Percentiles rank a stretch among this genome's conserved stretches.
phyloP scores from a whole-genome alignment of 1,140 invertebrate genomes.

The Homalodisca vitripennis region DNA sequence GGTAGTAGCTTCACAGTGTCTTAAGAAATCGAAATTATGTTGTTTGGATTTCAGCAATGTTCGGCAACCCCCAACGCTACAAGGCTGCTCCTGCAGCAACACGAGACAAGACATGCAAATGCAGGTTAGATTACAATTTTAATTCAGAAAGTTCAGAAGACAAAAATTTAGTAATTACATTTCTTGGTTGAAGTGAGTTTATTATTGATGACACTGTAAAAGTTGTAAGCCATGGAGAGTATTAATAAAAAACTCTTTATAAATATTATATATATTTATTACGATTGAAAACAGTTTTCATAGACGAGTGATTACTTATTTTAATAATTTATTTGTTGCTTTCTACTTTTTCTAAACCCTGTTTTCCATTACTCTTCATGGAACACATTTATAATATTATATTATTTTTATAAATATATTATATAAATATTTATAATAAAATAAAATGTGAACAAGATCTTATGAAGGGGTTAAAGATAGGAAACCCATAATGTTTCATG shows the following conservation, averaged over 20 bases:
- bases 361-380: too few species aligned
- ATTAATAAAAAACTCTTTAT: background rate
- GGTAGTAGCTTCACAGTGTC: too few species aligned
- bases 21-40: too few species aligned
- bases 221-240: background rate
- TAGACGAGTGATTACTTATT: background rate
- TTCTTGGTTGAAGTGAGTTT: background rate
- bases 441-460: too few species aligned
- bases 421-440: too few species aligned
- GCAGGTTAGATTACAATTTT: constrained; percentile 34
- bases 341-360: too few species aligned
- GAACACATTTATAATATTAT: too few species aligned
- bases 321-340: too few species aligned
- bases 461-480: too few species aligned
- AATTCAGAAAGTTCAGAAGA: background rate
- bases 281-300: background rate
- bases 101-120: constrained; percentile 40
- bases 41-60: too few species aligned
- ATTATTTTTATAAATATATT: too few species aligned
- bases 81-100: constrained; percentile 37
- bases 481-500: too few species aligned
- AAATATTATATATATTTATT: background rate
- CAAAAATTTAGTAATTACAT: background rate
- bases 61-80: constrained; percentile 40
- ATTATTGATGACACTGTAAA: background rate